Conservation (phyloP, 2,797 vertebrate species). For the Poeciliopsis paucimaculata region DNA sequence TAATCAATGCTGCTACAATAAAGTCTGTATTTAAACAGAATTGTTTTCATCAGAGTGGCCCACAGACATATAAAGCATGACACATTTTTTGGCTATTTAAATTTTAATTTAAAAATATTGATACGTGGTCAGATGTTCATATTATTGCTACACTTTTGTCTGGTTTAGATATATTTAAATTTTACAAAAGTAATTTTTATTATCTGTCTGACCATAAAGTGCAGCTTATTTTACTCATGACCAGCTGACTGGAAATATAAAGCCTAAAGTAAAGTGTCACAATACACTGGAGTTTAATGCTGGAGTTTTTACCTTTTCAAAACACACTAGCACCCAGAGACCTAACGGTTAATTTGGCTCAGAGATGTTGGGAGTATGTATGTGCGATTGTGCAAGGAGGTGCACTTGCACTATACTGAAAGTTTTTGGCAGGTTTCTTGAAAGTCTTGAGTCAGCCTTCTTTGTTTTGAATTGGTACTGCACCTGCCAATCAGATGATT, state of each 20-base stretch:
- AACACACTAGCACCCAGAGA: conserved; percentile 14
- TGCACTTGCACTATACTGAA: conserved; percentile 28
- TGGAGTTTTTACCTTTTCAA: conserved; percentile 44
- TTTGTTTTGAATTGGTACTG: conserved; percentile 42
- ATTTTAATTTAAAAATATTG: conserved; percentile 18
- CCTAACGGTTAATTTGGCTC: conserved; percentile 31
- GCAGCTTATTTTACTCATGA: conserved; percentile 57
- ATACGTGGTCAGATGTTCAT: conserved; percentile 29
- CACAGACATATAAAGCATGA: neutral
- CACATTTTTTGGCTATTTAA: neutral
- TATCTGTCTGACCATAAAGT: conserved; percentile 37
- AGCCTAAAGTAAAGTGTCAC: conserved; percentile 69
- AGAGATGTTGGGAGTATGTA: neutral
- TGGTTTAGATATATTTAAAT: conserved; percentile 34
- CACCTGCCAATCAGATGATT: conserved; percentile 34
- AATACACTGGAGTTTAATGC: conserved; percentile 47
- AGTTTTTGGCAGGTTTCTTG: conserved; percentile 39
- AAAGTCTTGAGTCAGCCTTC: conserved; percentile 53
- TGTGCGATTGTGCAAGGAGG: neutral
- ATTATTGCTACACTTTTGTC: conserved; percentile 24
- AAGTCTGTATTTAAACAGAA: neutral
- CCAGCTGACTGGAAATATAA: conserved; percentile 70
- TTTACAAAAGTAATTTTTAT: conserved; percentile 35
- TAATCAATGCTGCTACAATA: neutral
- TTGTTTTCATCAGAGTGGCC: neutral